Conservation (phyloP, 2,797 vertebrate species). For the Lophius americanus region DNA sequence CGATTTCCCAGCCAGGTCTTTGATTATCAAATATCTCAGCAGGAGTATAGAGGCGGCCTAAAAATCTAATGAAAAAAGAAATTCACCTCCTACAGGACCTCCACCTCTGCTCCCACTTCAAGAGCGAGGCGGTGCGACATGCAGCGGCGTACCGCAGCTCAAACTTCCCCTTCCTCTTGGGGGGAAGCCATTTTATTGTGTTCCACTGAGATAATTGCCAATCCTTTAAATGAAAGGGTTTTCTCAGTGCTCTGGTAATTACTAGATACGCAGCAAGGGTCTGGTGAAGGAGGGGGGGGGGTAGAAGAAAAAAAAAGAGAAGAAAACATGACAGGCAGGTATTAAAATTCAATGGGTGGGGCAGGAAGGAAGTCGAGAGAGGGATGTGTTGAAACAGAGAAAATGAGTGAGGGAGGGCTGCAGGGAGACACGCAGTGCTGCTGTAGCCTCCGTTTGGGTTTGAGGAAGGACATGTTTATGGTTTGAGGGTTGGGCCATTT, state of each 20-base stretch:
- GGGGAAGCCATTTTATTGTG: constrained; percentile 82
- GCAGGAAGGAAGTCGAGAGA: constrained; percentile 74
- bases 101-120: constrained; percentile 74
- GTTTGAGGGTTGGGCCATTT: constrained; percentile 68
- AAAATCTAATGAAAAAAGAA: constrained; percentile 12
- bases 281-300: constrained; percentile 62
- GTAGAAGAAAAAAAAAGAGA: constrained; percentile 29
- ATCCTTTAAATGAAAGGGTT: constrained; percentile 85
- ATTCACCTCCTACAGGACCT: constrained; percentile 63
- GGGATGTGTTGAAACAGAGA: constrained; percentile 77
- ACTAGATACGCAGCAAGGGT: constrained; percentile 80
- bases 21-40: constrained; percentile 62
- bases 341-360: constrained; percentile 79
- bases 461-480: constrained; percentile 78
- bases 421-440: constrained; percentile 54
- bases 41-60: background rate
- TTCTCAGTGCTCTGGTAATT: constrained; percentile 81
- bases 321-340: constrained; percentile 81
- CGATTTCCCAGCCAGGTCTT: constrained; percentile 43
- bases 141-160: constrained; percentile 71
- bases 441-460: constrained; percentile 66
- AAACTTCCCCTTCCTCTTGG: constrained; percentile 80
- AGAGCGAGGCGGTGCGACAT: constrained; percentile 68
- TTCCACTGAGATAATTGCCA: constrained; percentile 82
- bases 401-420: constrained; percentile 46